phyloP scores from a whole-genome alignment of 2,113 vertebrate genomes.

The Spermophilus dauricus region DNA sequence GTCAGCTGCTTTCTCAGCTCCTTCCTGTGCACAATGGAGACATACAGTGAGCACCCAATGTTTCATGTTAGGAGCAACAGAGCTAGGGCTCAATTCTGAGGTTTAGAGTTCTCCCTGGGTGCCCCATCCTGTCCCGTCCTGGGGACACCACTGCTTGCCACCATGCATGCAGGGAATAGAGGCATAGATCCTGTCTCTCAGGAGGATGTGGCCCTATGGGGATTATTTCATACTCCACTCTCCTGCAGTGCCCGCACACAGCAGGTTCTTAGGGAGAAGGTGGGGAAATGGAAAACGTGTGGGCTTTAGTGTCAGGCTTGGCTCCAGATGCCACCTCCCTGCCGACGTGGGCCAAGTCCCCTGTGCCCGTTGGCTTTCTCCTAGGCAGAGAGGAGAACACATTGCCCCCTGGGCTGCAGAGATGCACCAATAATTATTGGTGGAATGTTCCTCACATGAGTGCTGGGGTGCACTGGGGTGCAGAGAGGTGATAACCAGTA shows the following conservation, averaged over 20 bases:
- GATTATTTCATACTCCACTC: too few species aligned
- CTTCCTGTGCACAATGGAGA: neutral
- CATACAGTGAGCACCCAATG: fast-evolving
- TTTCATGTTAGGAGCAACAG: neutral
- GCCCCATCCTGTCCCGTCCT: too few species aligned
- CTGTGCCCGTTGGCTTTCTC: neutral
- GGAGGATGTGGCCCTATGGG: neutral
- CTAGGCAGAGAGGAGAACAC: fast-evolving
- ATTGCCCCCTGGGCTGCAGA: neutral
- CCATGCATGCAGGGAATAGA: too few species aligned
- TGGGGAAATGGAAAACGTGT: fast-evolving
- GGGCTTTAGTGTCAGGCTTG: too few species aligned
- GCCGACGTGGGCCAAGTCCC: fast-evolving
- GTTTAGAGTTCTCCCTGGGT: neutral
- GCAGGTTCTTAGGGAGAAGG: neutral
- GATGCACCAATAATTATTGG: neutral
- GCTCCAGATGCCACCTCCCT: neutral
- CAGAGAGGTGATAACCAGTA: neutral
- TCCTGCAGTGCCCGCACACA: neutral
- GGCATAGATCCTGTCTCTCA: neutral
- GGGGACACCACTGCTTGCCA: neutral
- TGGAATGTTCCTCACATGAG: neutral
- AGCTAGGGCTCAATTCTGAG: neutral
- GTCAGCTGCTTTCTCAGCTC: neutral
- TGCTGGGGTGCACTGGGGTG: fast-evolving